A percentile compares a stretch with the other conserved stretches of the same genome.
Conservation (phyloP, 1,140 invertebrate genomes). For the Drosophila subobscura region DNA sequence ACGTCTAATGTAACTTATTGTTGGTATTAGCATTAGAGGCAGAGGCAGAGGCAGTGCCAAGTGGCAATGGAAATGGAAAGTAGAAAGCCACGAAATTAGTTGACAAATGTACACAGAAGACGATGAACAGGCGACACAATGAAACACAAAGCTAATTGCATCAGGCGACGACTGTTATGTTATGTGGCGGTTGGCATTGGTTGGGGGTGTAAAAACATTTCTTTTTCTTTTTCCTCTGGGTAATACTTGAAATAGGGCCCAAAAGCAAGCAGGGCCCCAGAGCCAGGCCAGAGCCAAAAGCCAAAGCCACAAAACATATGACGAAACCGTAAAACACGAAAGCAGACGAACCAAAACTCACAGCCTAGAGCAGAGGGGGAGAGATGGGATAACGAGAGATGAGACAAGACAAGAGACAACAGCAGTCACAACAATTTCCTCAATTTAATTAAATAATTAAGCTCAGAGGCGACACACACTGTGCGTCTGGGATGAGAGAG, state of each 20-base stretch:
- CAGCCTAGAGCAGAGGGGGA: conserved; percentile 16
- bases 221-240: conserved; percentile 17
- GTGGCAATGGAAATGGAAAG: conserved; percentile 31
- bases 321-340: conserved; percentile 58
- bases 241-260: conserved; percentile 51
- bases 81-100: conserved; percentile 38
- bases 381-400: neutral
- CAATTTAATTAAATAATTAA: conserved; percentile 79
- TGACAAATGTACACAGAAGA: conserved; percentile 39
- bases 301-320: conserved; percentile 42
- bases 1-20: conserved; percentile 23
- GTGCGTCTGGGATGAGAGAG: conserved; percentile 20
- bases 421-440: conserved; percentile 60
- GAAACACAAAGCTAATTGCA: conserved; percentile 45
- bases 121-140: no score
- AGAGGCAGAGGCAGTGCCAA: neutral
- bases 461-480: conserved; percentile 27
- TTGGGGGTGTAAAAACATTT: conserved; percentile 1
- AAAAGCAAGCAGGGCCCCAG: conserved; percentile 2
- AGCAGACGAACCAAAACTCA: conserved; percentile 33
- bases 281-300: conserved; percentile 33
- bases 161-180: conserved; percentile 36
- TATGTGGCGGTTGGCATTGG: conserved; percentile 4
- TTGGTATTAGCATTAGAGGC: neutral
- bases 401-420: conserved; percentile 19